These are phyloP conservation scores for Thumatha senex DNA, from an alignment of 2,888 invertebrate species.

Conservation along the genomic window DNA sequence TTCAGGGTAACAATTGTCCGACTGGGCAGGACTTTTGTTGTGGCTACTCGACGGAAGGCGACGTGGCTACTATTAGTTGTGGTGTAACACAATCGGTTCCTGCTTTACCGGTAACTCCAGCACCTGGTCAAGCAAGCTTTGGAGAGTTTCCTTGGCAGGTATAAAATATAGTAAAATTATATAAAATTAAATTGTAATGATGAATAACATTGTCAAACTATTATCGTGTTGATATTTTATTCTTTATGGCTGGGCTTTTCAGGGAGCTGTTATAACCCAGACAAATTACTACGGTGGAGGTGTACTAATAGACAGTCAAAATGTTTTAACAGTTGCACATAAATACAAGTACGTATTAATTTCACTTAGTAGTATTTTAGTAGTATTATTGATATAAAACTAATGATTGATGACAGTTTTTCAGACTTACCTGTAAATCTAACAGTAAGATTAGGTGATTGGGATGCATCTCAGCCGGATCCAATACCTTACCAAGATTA, in stretches of 20 bases:
- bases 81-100: slow-evolving; percentile 69
- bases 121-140: slow-evolving; percentile 84
- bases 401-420: slow-evolving; percentile 45
- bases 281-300: slow-evolving; percentile 89
- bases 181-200: no score
- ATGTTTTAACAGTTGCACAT: slow-evolving; percentile 90
- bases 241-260: neutral
- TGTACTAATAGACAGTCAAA: slow-evolving; percentile 86
- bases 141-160: slow-evolving; percentile 91
- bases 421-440: slow-evolving; percentile 79
- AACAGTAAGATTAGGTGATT: slow-evolving; percentile 89
- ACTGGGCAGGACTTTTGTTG: slow-evolving; percentile 75
- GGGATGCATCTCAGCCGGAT: slow-evolving; percentile 88
- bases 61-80: slow-evolving; percentile 55
- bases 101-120: slow-evolving; percentile 53
- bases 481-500: slow-evolving; percentile 86
- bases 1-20: slow-evolving; percentile 46
- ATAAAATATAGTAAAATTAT: neutral
- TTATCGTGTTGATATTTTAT: neutral
- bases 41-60: slow-evolving; percentile 33
- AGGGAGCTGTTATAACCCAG: slow-evolving; percentile 79
- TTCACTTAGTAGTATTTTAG: neutral
- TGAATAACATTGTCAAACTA: neutral
- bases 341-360: slow-evolving; percentile 57
- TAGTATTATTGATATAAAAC: neutral